A percentile compares a stretch with the other conserved stretches of the same genome.
Evolutionary conservation across 2,113 vertebrate genomes (phyloP).

Genomic region (Climacteris rufus): DNA sequence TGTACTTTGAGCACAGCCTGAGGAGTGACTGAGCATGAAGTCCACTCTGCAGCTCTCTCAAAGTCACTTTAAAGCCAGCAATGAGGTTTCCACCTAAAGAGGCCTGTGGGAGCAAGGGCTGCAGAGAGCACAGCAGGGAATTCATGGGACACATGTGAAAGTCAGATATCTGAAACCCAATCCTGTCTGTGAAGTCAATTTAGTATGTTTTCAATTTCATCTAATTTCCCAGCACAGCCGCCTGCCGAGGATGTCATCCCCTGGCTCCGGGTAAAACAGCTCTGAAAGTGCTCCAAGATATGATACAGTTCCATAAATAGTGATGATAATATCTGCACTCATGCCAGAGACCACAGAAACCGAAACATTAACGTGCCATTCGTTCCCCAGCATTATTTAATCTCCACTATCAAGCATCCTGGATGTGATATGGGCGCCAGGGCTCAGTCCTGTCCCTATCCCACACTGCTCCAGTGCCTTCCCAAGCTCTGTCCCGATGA

Average conservation of each 20-base stretch:
- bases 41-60: not conserved
- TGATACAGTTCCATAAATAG: not conserved
- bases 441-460: not conserved
- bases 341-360: not conserved
- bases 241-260: not conserved
- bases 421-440: accelerated
- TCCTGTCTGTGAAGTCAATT: not conserved
- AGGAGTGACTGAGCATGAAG: not conserved
- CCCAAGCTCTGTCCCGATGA: not conserved
- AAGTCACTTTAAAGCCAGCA: not conserved
- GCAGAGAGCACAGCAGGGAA: not conserved
- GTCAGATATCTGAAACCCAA: not conserved
- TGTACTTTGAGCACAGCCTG: accelerated
- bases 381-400: not conserved
- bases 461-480: not conserved
- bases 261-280: not conserved
- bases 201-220: not conserved
- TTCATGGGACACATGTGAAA: not conserved
- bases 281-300: not conserved
- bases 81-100: not conserved
- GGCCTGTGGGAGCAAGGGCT: not conserved
- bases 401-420: accelerated
- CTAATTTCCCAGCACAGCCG: not conserved
- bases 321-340: not conserved
- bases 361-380: not conserved